Base-by-base conservation (phyloP, 2,797 vertebrate genomes). In the Lates japonicus region DNA sequence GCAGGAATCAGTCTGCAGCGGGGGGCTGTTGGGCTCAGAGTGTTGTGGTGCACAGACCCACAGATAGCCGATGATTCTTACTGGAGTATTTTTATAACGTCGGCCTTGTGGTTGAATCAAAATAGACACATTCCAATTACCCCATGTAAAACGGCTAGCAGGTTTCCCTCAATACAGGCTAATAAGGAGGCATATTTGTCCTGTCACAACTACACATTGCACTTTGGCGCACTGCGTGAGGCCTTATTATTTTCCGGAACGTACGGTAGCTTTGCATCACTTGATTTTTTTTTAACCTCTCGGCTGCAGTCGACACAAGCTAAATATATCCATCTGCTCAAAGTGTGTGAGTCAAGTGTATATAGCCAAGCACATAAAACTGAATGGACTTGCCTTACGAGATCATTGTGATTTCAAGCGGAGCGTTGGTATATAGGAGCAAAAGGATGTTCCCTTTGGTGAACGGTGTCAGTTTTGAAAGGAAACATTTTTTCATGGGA, bases 271-370 rank as follows among this genome's bases (percentile, higher is more conserved):
- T 64, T 73, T 81, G 74, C 80, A 70, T 83, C 80, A 54, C 80
- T 72, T 44, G 52, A 57, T 87, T 46, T 66, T 61, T 71, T 39
- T 16, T 64, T 41, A 2, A 31, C 41, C 79, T 77, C 76, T 84
- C 80, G 17, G 69, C 86, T 84, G 87, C 83, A 78, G 78, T 71
- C 78, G 78, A 83, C 87, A 86, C 73, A 1, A 83, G 82, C 86
- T 90, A 93, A 91, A 92, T 90, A 86, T 91, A 88, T 89, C 86
- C 84, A 84, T 92, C 85, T 86, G 82, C 86, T 89, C 86, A 49
- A 81, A 87, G 81, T 79, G 84, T 86, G 80, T 71, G 85, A 88
- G 85, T 87, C 80, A 76, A 83, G 83, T 85, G 74, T 83, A 74
- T 75, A 76, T 66, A 81, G 80, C 82, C 69, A 29, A 74, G 79